Evolutionary conservation across 2,888 invertebrate genomes (phyloP).

Genomic region (Limnephilus rhombicus): DNA sequence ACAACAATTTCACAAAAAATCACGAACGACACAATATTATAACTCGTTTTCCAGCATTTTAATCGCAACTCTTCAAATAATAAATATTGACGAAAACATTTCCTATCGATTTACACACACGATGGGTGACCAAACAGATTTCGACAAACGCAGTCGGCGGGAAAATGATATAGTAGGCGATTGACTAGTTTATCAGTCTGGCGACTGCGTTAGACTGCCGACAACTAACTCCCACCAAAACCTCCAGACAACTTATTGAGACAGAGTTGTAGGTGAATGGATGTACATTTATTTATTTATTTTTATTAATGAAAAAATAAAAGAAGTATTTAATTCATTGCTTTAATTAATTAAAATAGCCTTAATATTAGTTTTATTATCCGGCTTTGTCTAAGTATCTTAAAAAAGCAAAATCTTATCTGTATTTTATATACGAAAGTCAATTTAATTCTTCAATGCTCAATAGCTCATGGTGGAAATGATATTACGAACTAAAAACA

Average conservation of each 20-base stretch:
- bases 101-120: background rate
- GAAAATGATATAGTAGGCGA: background rate
- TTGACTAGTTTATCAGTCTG: conserved; percentile 33
- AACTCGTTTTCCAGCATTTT: background rate
- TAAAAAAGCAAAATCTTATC: no score
- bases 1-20: background rate
- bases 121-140: background rate
- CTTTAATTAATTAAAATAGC: no score
- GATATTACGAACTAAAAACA: no score
- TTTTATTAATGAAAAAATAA: background rate
- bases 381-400: no score
- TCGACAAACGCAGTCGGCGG: background rate
- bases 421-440: no score
- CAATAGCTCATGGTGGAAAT: no score
- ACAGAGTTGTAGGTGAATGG: background rate
- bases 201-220: conserved; percentile 27
- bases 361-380: no score
- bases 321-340: no score
- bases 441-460: no score
- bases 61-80: background rate
- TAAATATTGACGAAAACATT: background rate
- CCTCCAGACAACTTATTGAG: conserved; percentile 3
- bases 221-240: background rate
- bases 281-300: background rate
- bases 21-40: background rate